phyloP scores from a whole-genome alignment of 2,888 invertebrate genomes.

The Trachelus stipa region DNA sequence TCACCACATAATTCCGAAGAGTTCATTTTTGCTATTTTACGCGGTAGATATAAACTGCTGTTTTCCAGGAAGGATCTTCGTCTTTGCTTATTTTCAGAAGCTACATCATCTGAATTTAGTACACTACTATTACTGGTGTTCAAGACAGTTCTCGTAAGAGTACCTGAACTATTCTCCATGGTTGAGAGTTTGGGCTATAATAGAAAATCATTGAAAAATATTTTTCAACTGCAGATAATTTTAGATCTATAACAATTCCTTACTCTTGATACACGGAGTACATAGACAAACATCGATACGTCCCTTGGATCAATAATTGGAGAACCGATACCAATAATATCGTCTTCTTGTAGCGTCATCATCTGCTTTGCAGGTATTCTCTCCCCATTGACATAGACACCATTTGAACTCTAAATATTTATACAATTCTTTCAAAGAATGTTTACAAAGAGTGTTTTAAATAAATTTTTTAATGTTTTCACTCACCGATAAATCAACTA shows the following conservation, averaged over 20 bases:
- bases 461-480: conserved; percentile 1
- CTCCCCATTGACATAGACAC: conserved; percentile 69
- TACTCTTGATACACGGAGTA: not conserved
- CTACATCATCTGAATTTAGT: not conserved
- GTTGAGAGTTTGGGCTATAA: not conserved
- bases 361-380: conserved; percentile 64
- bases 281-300: not conserved
- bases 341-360: conserved; percentile 63
- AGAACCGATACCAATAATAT: conserved; percentile 71
- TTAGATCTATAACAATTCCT: not conserved
- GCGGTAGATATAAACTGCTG: not conserved
- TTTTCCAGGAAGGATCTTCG: not conserved
- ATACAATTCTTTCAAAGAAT: not conserved
- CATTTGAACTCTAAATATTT: conserved; percentile 71
- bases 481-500: conserved; percentile 51
- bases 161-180: not conserved
- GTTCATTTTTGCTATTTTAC: not conserved
- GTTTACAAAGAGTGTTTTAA: conserved; percentile 2
- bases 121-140: not conserved
- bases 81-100: not conserved
- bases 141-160: not conserved
- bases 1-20: conserved; percentile 1
- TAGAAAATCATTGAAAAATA: not conserved
- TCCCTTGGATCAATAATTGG: not conserved
- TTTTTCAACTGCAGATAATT: not conserved